Evolutionary conservation across 2,113 vertebrate genomes (phyloP), one percentile per base, ranked within the genome.

Genomic region (Ciconia maguari): DNA sequence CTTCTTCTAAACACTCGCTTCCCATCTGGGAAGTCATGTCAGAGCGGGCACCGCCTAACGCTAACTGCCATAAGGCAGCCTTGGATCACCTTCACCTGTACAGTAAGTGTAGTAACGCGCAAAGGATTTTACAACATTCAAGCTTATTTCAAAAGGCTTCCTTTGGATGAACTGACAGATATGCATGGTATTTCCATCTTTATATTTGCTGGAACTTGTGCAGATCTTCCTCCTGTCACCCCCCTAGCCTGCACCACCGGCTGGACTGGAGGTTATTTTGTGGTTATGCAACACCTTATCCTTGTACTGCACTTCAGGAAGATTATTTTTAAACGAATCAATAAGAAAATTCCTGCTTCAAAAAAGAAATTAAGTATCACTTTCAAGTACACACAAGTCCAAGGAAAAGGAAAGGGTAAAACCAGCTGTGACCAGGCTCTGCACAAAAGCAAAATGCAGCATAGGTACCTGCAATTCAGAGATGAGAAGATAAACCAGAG

Each of bases 161-260:
- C 51, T 91, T 76, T 48, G 81, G 41, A 94, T 62, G 74, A 94
- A 72, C 57, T 64, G 83, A 79, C 72, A 94, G 52, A 87, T 79
- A 91, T 30, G 74, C 26, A 27, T 26, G 77, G 78, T 62, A 93
- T 95, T 91, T 96, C 58, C 49, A 90, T 11, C 36, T 51, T 82
- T 36, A 2, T 51, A 92, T 80, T 64, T 79, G 44, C 57, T 88
- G 78, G 44, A 91, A 69, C 49, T 54, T 76, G 60, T 30, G 57
- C 36, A 87, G 44, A 61, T 61, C 34, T 80, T 82, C 2, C 1
- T 82, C 4, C 32, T 19, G 36, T 92, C 64, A 58, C 6, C 30
- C 38, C 38, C 52, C 17, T 3, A 76, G 44, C 54, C 29, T 51
- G 44, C 34, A 54, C 26, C 25, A 36, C 19, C 0, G 0, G 18